Base-by-base conservation (phyloP, 2,888 invertebrate species). In the Lobophora halterata region DNA sequence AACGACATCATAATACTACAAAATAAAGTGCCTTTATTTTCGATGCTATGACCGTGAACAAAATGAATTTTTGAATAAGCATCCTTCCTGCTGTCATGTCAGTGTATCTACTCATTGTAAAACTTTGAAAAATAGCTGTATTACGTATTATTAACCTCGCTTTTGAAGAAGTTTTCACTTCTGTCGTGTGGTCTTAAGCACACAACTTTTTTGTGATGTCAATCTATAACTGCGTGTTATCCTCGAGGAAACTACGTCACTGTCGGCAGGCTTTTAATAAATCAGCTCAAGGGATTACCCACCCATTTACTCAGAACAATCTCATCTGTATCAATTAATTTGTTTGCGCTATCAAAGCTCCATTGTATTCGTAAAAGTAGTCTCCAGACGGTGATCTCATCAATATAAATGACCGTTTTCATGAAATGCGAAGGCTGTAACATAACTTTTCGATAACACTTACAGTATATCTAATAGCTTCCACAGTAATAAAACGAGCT, bases 401-500 rank as follows among this genome's bases (percentile, higher is more conserved):
- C 27, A 27, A 33, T 32, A 28, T 25, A 23, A 28, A 39, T 17
- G 23, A 32, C 32, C 32, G 14, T 27, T 23, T 32, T 28, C 14
- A 26, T 14, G 12, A 38, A 31, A 30, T 30, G 11, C 20, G 31
- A 38, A 29, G 35, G 35, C 14, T 35, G 9, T 33, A 34, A 37
- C 30, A 37, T 37, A 26, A 37, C 25, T 37, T 31, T 37, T 31
- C 30, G 25, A 37, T 37, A 37, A 30, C 16, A 26, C 37, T 37
- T 6, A 37, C 8, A 30, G 19, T 18, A 30, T 37, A 26, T 20
- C 9, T 26, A 30, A 30, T 31, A 30, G 30, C 37, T 29, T 4
- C 7, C 16, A 11, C 29, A 14, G 11, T 30, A 31, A 30, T 37
- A 37, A 37, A 37, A 31, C n/a, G n/a, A 9, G 5, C 18, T 17